Evolutionary conservation across 2,113 vertebrate species (phyloP).

Genomic region (Emydocephalus ijimae): DNA sequence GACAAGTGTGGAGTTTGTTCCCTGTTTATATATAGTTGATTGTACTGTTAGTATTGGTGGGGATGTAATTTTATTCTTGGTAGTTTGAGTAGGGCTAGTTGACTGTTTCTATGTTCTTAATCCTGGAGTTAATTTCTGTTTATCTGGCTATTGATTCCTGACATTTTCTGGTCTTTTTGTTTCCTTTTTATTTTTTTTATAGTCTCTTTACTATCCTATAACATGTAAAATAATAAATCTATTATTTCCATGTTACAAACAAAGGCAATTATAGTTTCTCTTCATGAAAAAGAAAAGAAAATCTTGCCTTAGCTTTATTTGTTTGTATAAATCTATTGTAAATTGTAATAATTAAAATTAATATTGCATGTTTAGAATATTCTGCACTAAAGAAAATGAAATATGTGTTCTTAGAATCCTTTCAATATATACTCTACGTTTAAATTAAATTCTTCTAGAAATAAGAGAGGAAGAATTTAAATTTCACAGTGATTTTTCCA

Average conservation of each 20-base stretch:
- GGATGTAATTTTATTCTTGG: too few species aligned
- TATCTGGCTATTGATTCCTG: too few species aligned
- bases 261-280: neutral
- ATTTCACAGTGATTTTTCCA: slow-evolving; percentile 6
- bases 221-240: neutral
- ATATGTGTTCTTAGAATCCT: neutral
- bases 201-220: neutral
- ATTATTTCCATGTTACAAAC: neutral
- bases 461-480: neutral
- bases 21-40: too few species aligned
- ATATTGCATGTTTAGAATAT: neutral
- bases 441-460: slow-evolving; percentile 8
- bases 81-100: too few species aligned
- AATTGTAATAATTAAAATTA: neutral
- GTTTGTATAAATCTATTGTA: neutral
- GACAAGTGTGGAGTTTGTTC: too few species aligned
- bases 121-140: too few species aligned
- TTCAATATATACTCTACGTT: neutral
- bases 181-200: too few species aligned
- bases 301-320: neutral
- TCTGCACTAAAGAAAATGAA: neutral
- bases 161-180: too few species aligned
- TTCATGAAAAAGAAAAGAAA: neutral
- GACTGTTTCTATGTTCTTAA: too few species aligned
- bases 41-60: too few species aligned